Evolutionary conservation across 2,797 vertebrate genomes (phyloP).

Genomic region (Ctenopoma kingsleyae): DNA sequence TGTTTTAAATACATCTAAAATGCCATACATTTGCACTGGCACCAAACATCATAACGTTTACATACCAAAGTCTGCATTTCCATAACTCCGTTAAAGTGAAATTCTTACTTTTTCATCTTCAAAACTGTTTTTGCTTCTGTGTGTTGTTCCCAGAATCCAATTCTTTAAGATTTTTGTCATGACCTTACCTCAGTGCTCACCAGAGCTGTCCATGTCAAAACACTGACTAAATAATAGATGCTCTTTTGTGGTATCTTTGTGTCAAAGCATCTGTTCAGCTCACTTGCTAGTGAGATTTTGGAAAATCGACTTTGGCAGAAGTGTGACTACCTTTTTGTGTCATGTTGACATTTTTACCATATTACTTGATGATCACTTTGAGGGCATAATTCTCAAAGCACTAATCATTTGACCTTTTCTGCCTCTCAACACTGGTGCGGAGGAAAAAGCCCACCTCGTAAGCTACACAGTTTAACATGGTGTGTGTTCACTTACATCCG

Average conservation of each 20-base stretch:
- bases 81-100: neutral
- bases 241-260: slow-evolving; percentile 41
- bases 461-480: slow-evolving; percentile 1
- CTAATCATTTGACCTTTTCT: slow-evolving; percentile 16
- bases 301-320: slow-evolving; percentile 11
- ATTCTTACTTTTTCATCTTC: slow-evolving; percentile 10
- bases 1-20: no score
- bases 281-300: slow-evolving; percentile 3
- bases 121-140: slow-evolving; percentile 15
- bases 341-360: slow-evolving; percentile 1
- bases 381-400: slow-evolving; percentile 3
- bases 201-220: slow-evolving; percentile 57
- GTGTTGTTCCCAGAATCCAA: slow-evolving; percentile 22
- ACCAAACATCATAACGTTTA: neutral
- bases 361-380: slow-evolving; percentile 11
- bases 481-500: slow-evolving; percentile 1
- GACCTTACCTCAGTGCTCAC: slow-evolving; percentile 31
- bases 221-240: slow-evolving; percentile 68
- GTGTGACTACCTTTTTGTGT: slow-evolving; percentile 10
- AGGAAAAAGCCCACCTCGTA: neutral
- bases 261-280: slow-evolving; percentile 15
- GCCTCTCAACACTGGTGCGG: slow-evolving; percentile 6
- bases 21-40: no score
- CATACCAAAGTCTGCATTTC: neutral
- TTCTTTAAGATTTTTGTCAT: slow-evolving; percentile 35